Conservation (phyloP, 2,888 invertebrate species). For the Agonum fuliginosum region DNA sequence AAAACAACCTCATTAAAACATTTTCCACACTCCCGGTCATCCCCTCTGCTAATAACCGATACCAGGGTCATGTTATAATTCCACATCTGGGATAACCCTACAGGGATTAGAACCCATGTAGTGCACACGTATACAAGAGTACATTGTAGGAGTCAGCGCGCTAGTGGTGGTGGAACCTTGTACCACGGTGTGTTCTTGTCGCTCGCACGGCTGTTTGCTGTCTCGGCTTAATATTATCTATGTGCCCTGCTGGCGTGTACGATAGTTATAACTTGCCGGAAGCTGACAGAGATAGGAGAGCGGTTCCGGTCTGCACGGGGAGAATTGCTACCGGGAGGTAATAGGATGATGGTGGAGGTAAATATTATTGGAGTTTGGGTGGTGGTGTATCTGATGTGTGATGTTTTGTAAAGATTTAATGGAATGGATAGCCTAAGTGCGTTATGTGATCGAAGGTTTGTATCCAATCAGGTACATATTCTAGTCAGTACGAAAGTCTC, state of each 20-base stretch:
- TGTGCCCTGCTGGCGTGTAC: slow-evolving; percentile 52
- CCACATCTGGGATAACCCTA: slow-evolving; percentile 65
- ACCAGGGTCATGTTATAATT: slow-evolving; percentile 67
- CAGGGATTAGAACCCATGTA: slow-evolving; percentile 68
- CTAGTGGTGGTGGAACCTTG: slow-evolving; percentile 10
- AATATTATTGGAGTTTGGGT: too few species aligned
- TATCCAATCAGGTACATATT: too few species aligned
- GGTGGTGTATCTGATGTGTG: too few species aligned
- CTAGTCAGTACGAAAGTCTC: too few species aligned
- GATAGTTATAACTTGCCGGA: slow-evolving; percentile 35
- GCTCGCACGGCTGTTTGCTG: slow-evolving; percentile 47
- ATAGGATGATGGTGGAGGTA: too few species aligned
- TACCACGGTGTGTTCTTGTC: slow-evolving; percentile 52
- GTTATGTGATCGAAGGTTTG: too few species aligned
- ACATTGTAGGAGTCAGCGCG: not conserved
- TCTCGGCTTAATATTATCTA: slow-evolving; percentile 60
- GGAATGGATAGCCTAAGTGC: too few species aligned
- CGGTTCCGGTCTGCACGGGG: too few species aligned
- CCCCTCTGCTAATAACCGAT: slow-evolving; percentile 69
- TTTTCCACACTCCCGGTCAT: too few species aligned
- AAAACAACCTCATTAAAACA: too few species aligned
- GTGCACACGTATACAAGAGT: slow-evolving; percentile 64
- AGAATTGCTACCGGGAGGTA: too few species aligned
- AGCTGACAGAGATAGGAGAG: slow-evolving; percentile 32
- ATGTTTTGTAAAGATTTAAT: too few species aligned